A percentile compares a stretch with the other conserved stretches of the same genome.
These are phyloP conservation scores for Myotis brandtii DNA, from an alignment of 2,113 vertebrate genomes.

Conservation along the genomic window DNA sequence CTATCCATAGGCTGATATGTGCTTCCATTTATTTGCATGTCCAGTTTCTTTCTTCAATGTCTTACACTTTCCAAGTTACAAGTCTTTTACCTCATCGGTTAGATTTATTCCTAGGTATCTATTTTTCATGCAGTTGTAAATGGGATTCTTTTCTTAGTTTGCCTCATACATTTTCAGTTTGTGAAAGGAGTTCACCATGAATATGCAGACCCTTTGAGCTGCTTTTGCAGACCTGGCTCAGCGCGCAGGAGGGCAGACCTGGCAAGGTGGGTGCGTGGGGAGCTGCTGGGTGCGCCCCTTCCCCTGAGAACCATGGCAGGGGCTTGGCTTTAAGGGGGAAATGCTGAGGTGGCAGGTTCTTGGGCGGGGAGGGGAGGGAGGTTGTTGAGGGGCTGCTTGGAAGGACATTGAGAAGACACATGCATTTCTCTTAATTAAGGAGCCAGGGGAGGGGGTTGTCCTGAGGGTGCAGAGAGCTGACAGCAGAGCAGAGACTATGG, in stretches of 20 bases:
- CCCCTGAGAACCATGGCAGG: not conserved
- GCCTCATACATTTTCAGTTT: slow-evolving; percentile 59
- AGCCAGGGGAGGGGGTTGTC: not conserved
- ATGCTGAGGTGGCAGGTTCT: not conserved
- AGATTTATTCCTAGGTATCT: not conserved
- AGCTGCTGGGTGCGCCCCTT: not conserved
- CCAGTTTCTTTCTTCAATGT: not conserved
- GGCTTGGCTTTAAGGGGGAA: slow-evolving; percentile 51
- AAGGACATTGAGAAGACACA: slow-evolving; percentile 54
- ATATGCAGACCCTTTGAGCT: slow-evolving; percentile 63
- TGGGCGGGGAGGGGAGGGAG: not conserved
- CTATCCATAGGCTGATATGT: not conserved
- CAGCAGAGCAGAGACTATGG: not conserved
- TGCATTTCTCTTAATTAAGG: slow-evolving; percentile 64
- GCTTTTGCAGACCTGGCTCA: slow-evolving; percentile 46
- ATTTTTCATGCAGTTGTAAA: not conserved
- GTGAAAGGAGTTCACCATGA: slow-evolving; percentile 63
- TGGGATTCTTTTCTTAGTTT: not conserved
- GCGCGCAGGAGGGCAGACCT: not conserved
- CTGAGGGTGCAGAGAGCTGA: not conserved
- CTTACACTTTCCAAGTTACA: not conserved
- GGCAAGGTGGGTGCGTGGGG: not conserved
- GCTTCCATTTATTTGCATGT: not conserved
- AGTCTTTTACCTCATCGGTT: not conserved
- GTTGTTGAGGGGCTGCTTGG: slow-evolving; percentile 44